Base-by-base conservation (phyloP, 2,113 vertebrate genomes). In the Oryzias curvinotus region DNA sequence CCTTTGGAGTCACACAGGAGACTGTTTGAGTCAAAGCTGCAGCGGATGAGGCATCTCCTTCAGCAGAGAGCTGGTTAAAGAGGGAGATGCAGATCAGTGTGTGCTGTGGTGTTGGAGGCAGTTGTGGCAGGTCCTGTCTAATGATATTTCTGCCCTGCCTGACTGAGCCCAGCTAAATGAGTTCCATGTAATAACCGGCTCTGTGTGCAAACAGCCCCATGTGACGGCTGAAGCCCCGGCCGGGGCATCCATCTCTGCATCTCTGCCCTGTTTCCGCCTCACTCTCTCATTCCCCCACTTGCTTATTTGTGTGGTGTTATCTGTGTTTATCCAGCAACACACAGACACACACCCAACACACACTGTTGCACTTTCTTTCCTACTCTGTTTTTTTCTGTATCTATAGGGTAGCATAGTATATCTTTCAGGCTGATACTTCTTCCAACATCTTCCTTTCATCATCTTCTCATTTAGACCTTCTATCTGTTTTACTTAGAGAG, bases 101-200 rank as follows among this genome's bases (percentile, higher is more conserved):
- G 46, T 46, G 65, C 65, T 4, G 51, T 78, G 65, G 73, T 68
- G 67, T 62, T 77, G 80, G 60, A 66, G 58, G 57, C 42, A 49
- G 74, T 77, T 47, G 75, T 78, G 80, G 81, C 80, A 72, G 80
- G 82, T 78, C 74, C 80, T 78, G 68, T 86, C 68, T 77, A 72
- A 79, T 83, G 86, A 87, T 90, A 88, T 86, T 88, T 80, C 77
- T 82, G 85, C 84, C 85, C 76, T 90, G 90, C 90, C 81, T 90
- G 81, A 79, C 80, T 90, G 88, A 90, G 87, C 82, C 74, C 69
- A 85, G 75, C 82, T 87, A 89, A 88, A 90, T 83, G 83, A 91
- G 82, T 84, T 91, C 83, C 76, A 63, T 81, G 80, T 88, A 87
- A 87, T 89, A 86, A 91, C 80, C 68, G 77, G 65, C 82, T 81